Base-by-base conservation (phyloP, 2,797 vertebrate species). In the Sebastes matsubarae region DNA sequence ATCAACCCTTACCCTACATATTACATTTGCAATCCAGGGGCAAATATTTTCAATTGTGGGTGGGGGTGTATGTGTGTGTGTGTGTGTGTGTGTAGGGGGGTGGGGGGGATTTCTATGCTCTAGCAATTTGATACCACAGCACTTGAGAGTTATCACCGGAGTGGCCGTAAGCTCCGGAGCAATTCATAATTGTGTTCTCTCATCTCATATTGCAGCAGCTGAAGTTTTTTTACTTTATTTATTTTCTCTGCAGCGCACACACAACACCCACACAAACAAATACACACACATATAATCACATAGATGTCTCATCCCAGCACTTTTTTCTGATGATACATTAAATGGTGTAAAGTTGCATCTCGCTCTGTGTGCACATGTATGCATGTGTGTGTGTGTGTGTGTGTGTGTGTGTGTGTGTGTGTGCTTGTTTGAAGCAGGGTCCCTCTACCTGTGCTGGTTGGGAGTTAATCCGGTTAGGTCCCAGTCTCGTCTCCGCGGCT, bases 401-500 rank as follows among this genome's bases (percentile, higher is more conserved):
- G 80, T 81, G 88, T 29, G 30, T 76, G 58, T 84, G 72, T 77
- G 55, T 84, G 72, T 77, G 55, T 83, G 64, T 79, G 66, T 77
- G 80, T 80, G 88, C 79, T 81, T 84, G 77, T 90, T 85, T 87
- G 82, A 87, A 86, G 89, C 77, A 69, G 83, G 88, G 87, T 88
- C 89, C 90, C 88, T 92, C 91, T 93, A 95, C 94, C 94, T 95
- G 93, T 89, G 90, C 90, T 84, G 90, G 92, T 88, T 92, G 94
- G 89, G 94, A 95, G 92, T 95, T 97, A 98, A 98, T 97, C 97
- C 97, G 95, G 96, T 97, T 97, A 97, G 95, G 96, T 96, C 86
- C 90, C 79, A 85, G 91, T 84, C 87, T 92, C 86, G 83, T 93
- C 87, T 89, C 70, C 20, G 73, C 71, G 71, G 88, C 86, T 92